Base-by-base conservation (phyloP, 1,140 invertebrate genomes). In the Drosophila equinoxialis region DNA sequence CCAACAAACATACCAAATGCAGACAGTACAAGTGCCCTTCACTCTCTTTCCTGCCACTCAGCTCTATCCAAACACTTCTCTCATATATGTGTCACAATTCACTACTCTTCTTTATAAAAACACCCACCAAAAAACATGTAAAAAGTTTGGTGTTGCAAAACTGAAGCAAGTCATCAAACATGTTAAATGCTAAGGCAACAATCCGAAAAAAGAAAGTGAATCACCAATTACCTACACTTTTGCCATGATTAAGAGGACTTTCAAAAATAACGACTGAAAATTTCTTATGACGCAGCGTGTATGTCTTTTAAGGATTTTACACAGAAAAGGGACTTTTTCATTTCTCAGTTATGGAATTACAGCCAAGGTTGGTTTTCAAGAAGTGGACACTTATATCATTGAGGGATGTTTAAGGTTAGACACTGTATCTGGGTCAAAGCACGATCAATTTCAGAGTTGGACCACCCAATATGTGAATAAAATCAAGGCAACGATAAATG, bases 401-500 rank as follows among this genome's bases (percentile, higher is more conserved):
- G 8, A 13, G 3, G 17, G 14, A 45, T 11, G 17, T 2, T 14
- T 7, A 7, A 7, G 17, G 14, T 17, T 17, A 8, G 2, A 20
- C 2, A 3, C 11, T 1, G 17, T 4, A 51, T 51, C 61, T 51
- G 51, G 54, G 64, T 65, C 26, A 59, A 72, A 64, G 68, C 63
- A 71, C 66, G 80, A 85, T 86, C 71, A 81, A 81, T 85, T 85
- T 75, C 55, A 65, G 75, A 62, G 70, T 60, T 39, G 61, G 78
- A 58, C 78, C 82, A 81, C 82, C 74, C 82, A 72, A 85, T 81
- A 75, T 74, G 60, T 13, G 63, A 45, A 55, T 63, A 23, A 73
- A 74, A 74, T 69, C 66, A 74, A 80, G 65, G 71, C 73, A 54
- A 20, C 51, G 17, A 69, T 74, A 77, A 73, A 81, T 79, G 77